A percentile compares a stretch with the other conserved stretches of the same genome.
Evolutionary conservation across 2,113 vertebrate species (phyloP).

Genomic region (Gobio gobio): DNA sequence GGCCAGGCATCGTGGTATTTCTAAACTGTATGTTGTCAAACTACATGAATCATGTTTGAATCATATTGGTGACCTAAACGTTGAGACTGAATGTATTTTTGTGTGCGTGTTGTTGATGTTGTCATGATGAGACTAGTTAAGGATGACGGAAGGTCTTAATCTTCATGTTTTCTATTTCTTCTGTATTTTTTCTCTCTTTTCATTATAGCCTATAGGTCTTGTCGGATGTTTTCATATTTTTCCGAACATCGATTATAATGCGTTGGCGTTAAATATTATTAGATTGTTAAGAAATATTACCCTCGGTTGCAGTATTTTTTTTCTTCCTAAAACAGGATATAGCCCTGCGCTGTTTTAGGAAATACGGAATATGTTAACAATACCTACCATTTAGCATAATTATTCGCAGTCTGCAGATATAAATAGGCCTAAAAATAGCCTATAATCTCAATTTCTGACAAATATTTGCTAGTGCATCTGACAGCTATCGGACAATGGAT

Average conservation of each 20-base stretch:
- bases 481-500: not conserved
- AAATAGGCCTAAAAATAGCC: not conserved
- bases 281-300: not conserved
- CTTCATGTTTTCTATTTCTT: not conserved
- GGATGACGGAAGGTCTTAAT: not conserved
- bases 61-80: conserved; percentile 33
- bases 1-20: conserved; percentile 58
- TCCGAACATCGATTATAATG: not conserved
- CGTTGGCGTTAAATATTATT: not conserved
- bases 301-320: too few species aligned
- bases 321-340: not conserved
- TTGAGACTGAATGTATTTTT: not conserved
- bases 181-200: not conserved
- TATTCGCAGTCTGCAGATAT: not conserved
- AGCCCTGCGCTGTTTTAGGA: not conserved
- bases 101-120: not conserved
- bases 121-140: not conserved
- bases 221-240: not conserved
- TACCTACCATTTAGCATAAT: not conserved
- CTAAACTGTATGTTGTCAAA: conserved; percentile 22
- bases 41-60: conserved; percentile 28
- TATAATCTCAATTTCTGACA: not conserved
- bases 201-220: not conserved
- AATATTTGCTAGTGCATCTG: not conserved
- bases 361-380: not conserved